Conservation (phyloP, 1,140 invertebrate species). For the Campodea augens region DNA sequence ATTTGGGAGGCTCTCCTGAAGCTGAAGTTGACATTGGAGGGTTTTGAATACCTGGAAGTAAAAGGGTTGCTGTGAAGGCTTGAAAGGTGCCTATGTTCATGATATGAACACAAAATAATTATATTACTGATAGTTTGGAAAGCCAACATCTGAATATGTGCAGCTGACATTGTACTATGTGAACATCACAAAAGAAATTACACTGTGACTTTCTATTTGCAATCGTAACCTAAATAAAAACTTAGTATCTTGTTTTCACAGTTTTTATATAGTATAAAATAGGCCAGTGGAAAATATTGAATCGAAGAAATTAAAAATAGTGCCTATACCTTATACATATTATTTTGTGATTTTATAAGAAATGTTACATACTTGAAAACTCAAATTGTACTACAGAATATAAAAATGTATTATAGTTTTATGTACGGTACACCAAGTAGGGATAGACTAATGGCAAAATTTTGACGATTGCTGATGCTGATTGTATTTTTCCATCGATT, state of each 20-base stretch:
- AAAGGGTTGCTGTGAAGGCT: slow-evolving; percentile 1
- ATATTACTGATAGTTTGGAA: neutral
- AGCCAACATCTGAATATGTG: neutral
- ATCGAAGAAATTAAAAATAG: too few species aligned
- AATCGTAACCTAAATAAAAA: neutral
- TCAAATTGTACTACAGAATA: too few species aligned
- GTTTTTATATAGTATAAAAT: too few species aligned
- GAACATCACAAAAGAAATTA: neutral
- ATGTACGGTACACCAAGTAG: too few species aligned
- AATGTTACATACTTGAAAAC: too few species aligned
- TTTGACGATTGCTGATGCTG: too few species aligned
- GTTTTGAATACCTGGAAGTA: slow-evolving; percentile 27
- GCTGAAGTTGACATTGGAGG: slow-evolving; percentile 23
- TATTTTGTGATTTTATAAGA: too few species aligned
- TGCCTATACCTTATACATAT: too few species aligned
- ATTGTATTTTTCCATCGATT: too few species aligned
- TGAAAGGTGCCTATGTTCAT: neutral
- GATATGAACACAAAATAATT: neutral
- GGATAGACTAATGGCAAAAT: too few species aligned
- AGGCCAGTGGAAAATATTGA: too few species aligned
- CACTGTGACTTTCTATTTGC: neutral
- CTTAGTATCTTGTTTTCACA: neutral
- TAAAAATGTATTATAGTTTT: too few species aligned
- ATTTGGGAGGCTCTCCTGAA: slow-evolving; percentile 6
- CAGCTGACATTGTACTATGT: neutral